A percentile compares a stretch with the other conserved stretches of the same genome.
These are phyloP conservation scores for Petroica traversi DNA, from an alignment of 2,113 vertebrate genomes.

Conservation along the genomic window DNA sequence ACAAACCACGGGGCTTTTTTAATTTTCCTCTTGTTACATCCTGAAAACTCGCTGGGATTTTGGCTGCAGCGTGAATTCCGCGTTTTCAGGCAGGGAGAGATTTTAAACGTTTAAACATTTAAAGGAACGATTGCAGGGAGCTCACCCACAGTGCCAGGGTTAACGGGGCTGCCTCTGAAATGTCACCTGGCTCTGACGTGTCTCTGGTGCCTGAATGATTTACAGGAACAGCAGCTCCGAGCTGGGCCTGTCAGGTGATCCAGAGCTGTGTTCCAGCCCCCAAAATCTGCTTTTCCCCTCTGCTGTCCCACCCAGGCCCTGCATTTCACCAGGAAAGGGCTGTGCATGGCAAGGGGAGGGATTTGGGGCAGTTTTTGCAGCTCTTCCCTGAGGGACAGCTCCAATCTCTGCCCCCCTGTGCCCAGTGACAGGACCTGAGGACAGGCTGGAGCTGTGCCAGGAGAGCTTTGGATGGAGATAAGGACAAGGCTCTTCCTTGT, in stretches of 20 bases:
- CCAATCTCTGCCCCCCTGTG: too few species aligned
- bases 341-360: neutral
- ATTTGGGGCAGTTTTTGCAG: neutral
- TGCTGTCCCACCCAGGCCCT: neutral
- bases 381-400: too few species aligned
- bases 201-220: neutral
- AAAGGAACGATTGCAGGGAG: neutral
- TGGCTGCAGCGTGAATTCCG: neutral
- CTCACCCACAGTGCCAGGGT: neutral
- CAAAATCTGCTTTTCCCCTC: neutral
- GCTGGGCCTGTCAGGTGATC: neutral
- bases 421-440: too few species aligned
- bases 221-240: neutral
- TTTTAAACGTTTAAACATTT: neutral
- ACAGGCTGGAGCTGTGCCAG: too few species aligned
- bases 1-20: neutral
- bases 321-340: neutral
- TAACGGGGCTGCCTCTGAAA: neutral
- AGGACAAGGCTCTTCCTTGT: neutral
- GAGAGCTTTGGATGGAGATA: neutral
- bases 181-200: neutral
- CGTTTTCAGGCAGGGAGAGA: neutral
- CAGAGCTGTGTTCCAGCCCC: neutral
- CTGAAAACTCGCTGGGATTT: neutral
- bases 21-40: neutral